These are phyloP conservation scores for Bergia puertoricense DNA, from an alignment of 92 coral and sea anemone species.

Conservation along the genomic window DNA sequence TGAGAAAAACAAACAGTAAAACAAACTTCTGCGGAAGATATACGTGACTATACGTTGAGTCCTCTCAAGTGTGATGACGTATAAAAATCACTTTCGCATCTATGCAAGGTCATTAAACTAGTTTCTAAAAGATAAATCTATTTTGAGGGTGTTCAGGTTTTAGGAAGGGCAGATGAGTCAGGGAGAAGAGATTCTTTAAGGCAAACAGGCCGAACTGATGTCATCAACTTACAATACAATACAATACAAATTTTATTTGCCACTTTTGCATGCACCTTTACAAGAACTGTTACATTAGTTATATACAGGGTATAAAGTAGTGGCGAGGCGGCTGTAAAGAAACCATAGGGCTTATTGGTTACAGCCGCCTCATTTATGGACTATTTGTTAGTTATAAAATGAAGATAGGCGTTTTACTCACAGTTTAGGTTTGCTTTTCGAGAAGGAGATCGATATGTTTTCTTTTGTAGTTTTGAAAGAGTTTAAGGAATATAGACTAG, in stretches of 20 bases:
- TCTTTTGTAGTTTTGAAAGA: neutral
- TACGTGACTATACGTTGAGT: neutral
- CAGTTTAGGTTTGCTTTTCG: too few relatives aligned
- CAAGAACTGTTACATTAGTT: too few relatives aligned
- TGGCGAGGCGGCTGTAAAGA: too few relatives aligned
- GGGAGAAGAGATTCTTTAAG: neutral
- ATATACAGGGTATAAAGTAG: too few relatives aligned
- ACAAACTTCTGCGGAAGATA: neutral
- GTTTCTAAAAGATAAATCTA: neutral
- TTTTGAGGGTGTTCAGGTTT: neutral
- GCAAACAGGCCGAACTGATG: neutral
- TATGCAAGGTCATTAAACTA: neutral
- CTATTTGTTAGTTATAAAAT: too few relatives aligned
- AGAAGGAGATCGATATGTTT: neutral
- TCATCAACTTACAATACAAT: conserved; percentile 13
- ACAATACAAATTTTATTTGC: neutral
- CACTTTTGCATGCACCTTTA: too few relatives aligned
- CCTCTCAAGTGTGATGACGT: neutral
- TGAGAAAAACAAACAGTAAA: neutral
- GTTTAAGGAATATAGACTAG: neutral
- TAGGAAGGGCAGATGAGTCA: neutral
- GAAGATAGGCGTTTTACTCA: too few relatives aligned
- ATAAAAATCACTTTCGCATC: neutral
- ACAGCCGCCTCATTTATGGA: too few relatives aligned
- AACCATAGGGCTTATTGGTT: too few relatives aligned